These are phyloP conservation scores for Lordiphosa mommai DNA, from an alignment of 1,140 invertebrate genomes.

Conservation along the genomic window DNA sequence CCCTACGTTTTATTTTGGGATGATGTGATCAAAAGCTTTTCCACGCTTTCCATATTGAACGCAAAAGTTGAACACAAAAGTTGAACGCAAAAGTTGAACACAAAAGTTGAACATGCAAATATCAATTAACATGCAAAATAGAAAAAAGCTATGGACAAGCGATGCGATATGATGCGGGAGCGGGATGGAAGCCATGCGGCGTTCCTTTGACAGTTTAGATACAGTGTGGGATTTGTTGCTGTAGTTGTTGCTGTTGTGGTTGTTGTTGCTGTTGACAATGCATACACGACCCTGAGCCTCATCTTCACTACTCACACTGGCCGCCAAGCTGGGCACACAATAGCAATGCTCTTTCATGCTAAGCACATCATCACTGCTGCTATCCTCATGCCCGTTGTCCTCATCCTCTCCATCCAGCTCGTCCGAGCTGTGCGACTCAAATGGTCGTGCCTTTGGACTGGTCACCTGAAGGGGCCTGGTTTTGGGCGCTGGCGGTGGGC, in stretches of 20 bases:
- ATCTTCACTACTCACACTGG: conserved; percentile 69
- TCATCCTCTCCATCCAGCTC: conserved; percentile 38
- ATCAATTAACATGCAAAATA: conserved; percentile 31
- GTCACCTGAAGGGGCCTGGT: conserved; percentile 26
- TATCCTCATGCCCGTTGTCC: conserved; percentile 35
- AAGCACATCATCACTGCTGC: conserved; percentile 67
- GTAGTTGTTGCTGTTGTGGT: conserved; percentile 7
- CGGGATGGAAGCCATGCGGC: conserved; percentile 17
- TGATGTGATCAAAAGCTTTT: conserved; percentile 24
- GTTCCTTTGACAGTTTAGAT: conserved; percentile 32
- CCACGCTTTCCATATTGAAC: conserved; percentile 44
- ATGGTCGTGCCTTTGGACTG: conserved; percentile 19
- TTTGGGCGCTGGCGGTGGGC: conserved; percentile 28
- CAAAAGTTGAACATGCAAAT: conserved; percentile 59
- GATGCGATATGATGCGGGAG: conserved; percentile 16
- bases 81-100: conserved; percentile 4
- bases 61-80: conserved; percentile 16
- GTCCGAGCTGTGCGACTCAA: conserved; percentile 43
- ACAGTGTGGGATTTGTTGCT: conserved; percentile 29
- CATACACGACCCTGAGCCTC: conserved; percentile 1
- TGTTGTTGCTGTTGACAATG: conserved; percentile 13
- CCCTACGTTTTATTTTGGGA: conserved; percentile 35
- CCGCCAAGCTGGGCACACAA: conserved; percentile 75
- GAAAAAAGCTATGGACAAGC: not conserved
- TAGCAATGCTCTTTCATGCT: conserved; percentile 77